Percentiles rank a stretch among this genome's conserved stretches.
Evolutionary conservation across 2,113 vertebrate genomes (phyloP).

Genomic region (Tyto alba): DNA sequence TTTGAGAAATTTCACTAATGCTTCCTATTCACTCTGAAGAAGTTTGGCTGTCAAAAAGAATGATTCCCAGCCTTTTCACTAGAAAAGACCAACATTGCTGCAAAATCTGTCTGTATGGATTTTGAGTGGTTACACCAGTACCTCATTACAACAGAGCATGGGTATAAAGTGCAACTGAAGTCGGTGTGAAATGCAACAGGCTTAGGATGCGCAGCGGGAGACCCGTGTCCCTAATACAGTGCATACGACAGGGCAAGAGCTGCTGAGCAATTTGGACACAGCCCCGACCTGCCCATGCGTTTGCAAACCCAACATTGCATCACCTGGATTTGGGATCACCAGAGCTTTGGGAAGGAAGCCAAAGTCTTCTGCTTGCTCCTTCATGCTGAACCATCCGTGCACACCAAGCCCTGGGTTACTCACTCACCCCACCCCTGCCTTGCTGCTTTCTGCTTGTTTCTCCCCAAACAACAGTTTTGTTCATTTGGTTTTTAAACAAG

Average conservation of each 20-base stretch:
- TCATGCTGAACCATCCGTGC: neutral
- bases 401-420: neutral
- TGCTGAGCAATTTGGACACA: neutral
- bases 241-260: accelerated
- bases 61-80: neutral
- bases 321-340: neutral
- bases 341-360: neutral
- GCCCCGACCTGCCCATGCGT: accelerated
- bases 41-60: neutral
- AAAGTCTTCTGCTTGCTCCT: neutral
- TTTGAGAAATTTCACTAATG: neutral
- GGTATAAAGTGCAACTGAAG: neutral
- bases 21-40: neutral
- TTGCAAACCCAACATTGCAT: neutral
- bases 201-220: neutral
- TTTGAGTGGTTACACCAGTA: neutral
- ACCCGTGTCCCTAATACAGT: accelerated
- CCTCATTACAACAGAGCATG: neutral
- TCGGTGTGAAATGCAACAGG: neutral
- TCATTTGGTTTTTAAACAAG: neutral
- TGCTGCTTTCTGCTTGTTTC: neutral
- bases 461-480: neutral
- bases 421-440: too few relatives aligned
- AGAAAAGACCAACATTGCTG: neutral
- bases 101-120: neutral